phyloP scores from a whole-genome alignment of 1,140 invertebrate genomes.

The Anoplophora glabripennis region DNA sequence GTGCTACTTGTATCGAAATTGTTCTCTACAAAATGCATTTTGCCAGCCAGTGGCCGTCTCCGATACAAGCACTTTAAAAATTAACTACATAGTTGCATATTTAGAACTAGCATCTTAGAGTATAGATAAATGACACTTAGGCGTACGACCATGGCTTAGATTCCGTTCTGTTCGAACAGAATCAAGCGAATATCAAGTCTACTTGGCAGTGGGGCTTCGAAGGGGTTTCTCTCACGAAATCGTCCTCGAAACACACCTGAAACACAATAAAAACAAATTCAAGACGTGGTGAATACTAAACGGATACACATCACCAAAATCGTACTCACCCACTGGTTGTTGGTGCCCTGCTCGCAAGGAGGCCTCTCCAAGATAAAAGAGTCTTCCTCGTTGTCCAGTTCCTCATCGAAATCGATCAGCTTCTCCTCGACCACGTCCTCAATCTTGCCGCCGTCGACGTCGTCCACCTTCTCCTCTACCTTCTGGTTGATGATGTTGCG shows the following conservation, averaged over 20 bases:
- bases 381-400: slow-evolving; percentile 25
- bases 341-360: slow-evolving; percentile 13
- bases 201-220: not conserved
- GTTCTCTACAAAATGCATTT: too few species aligned
- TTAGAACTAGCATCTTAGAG: too few species aligned
- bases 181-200: not conserved
- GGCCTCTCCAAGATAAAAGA: slow-evolving; percentile 10
- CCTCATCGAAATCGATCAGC: slow-evolving; percentile 38
- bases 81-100: too few species aligned
- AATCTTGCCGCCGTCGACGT: not conserved
- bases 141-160: too few species aligned
- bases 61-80: too few species aligned
- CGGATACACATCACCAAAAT: too few species aligned
- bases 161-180: too few species aligned
- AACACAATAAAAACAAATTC: too few species aligned
- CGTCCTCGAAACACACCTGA: slow-evolving; percentile 22
- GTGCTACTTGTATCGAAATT: too few species aligned
- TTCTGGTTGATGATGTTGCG: not conserved
- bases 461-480: not conserved
- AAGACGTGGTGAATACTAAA: too few species aligned
- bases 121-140: too few species aligned
- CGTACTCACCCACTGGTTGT: slow-evolving; percentile 29
- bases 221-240: slow-evolving; percentile 15
- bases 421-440: slow-evolving; percentile 29
- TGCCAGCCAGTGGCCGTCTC: too few species aligned